Base-by-base conservation (phyloP, 2,888 invertebrate species). In the Rhimphoctona megacephalus region DNA sequence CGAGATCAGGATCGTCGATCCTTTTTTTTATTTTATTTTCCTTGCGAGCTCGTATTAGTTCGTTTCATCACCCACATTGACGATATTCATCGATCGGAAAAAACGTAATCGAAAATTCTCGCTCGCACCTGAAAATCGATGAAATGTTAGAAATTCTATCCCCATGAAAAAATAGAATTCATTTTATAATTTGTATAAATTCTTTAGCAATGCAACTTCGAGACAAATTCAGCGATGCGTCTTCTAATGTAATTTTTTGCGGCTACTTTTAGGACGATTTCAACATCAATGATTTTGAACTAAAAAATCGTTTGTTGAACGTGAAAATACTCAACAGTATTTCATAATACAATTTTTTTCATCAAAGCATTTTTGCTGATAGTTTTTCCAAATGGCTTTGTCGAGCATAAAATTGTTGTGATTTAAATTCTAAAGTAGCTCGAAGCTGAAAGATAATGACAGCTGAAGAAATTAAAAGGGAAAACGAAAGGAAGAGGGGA, bases 11-110 rank as follows among this genome's bases (percentile, higher is more conserved):
- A 76, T 72, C 81, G 25, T 49, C 54, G 25, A 54, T 81, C 43
- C 69, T 77, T 70, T 81, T 84, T 46, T 61, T 57, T 61, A 67
- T 57, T 36, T 54, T 22, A 54, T 86, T 74, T 79, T 80, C 33
- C 52, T 66, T 52, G 46, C 73, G 74, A 86, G 72, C 87, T 86
- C 67, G 36, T 61, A 80, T 25, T 85, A 84, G 52, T 78, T 86
- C 87, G 81, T 87, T 85, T 79, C 86, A 88, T 85, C 86, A 81
- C 87, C 89, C 76, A 88, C 90, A 88, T 90, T 89, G 82, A 89
- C 90, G 85, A 89, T 90, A 88, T 86, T 88, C 85, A 79, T 78
- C 83, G 30, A 57, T 77, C 84, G 46, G 87, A 83, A 85, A 87
- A 81, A 88, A 78, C 74, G 52, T 25, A 33, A 57, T 70, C 70